Base-by-base conservation (phyloP, 2,113 vertebrate genomes). In the Zosterops borbonicus region DNA sequence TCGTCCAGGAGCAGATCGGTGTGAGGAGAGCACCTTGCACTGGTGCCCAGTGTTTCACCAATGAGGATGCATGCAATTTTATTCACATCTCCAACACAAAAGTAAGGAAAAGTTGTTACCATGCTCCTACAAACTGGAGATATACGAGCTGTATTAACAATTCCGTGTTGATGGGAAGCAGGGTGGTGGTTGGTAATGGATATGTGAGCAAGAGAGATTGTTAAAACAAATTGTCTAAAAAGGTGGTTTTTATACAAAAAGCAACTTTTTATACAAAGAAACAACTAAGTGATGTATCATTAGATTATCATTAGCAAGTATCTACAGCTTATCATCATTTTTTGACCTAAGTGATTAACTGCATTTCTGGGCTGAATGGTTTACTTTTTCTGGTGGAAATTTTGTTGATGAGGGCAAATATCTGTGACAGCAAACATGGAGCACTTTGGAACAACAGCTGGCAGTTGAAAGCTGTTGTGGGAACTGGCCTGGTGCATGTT, bases 1-100 rank as follows among this genome's bases (percentile, higher is more conserved):
- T 79, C 0, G 0, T 2, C 4, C 2, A 0, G 62, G 29, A 52
- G 56, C 33, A 9, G 14, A 6, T 4, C 0, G 0, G 9, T 2
- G 29, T 42, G 49, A 50, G 62, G n/a, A 52, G 21, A 44, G 29
- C 6, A 5, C 7, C 0, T 0, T 3, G 22, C 18, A 18, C 7
- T 49, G 23, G 31, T 62, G 50, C 67, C n/a, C 47, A 15, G 20
- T 3, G 6, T 39, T 63, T 74, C 58, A 64, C 16, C 35, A 37
- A 0, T 4, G 44, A 31, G 19, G 4, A 3, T 52, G 2, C 20
- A 6, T 17, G 4, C 35, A 24, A 6, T 65, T 68, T 58, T 28
- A 56, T 37, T 55, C 35, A 37, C 1, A 37, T 86, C 90, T 90
- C 69, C 18, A 11, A 15, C 44, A 47, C 12, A 22, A n/a, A 79